A percentile compares a stretch with the other conserved stretches of the same genome.
phyloP scores from a whole-genome alignment of 2,888 invertebrate genomes.

The Microchrysa polita region DNA sequence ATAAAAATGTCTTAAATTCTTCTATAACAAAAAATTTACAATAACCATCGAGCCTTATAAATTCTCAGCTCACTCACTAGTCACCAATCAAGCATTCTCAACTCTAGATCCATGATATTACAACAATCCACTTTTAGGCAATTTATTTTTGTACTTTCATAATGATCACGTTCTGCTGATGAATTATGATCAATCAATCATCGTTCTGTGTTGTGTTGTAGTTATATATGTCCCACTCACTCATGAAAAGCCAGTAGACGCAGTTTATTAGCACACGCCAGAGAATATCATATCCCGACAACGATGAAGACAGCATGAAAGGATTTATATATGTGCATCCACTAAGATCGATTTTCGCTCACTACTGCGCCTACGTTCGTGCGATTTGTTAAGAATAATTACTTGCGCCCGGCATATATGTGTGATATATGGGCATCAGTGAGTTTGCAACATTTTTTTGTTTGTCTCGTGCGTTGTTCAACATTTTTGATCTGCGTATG shows the following conservation, averaged over 20 bases:
- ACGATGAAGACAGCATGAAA: not conserved
- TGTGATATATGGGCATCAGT: slow-evolving; percentile 49
- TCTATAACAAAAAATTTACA: too few species aligned
- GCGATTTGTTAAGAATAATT: slow-evolving; percentile 51
- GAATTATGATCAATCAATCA: slow-evolving; percentile 52
- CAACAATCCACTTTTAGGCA: slow-evolving; percentile 6
- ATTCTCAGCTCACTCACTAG: too few species aligned
- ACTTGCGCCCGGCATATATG: slow-evolving; percentile 45
- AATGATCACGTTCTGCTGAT: slow-evolving; percentile 48
- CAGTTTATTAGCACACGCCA: slow-evolving; percentile 28
- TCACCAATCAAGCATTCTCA: too few species aligned
- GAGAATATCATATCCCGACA: not conserved
- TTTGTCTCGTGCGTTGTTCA: not conserved
- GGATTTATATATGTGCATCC: slow-evolving; percentile 26
- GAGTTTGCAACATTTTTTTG: slow-evolving; percentile 36
- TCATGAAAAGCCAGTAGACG: not conserved
- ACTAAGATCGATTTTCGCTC: slow-evolving; percentile 44
- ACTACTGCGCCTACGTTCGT: slow-evolving; percentile 42
- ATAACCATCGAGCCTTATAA: too few species aligned
- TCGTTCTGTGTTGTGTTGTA: slow-evolving; percentile 13
- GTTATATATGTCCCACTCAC: slow-evolving; percentile 30
- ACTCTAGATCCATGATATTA: not conserved
- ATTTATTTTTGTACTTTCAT: slow-evolving; percentile 30
- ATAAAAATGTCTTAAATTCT: too few species aligned
- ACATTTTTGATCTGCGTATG: too few species aligned